These are phyloP conservation scores for Xiphorhynchus erythropygius DNA, from an alignment of 2,797 vertebrate genomes.

Conservation along the genomic window DNA sequence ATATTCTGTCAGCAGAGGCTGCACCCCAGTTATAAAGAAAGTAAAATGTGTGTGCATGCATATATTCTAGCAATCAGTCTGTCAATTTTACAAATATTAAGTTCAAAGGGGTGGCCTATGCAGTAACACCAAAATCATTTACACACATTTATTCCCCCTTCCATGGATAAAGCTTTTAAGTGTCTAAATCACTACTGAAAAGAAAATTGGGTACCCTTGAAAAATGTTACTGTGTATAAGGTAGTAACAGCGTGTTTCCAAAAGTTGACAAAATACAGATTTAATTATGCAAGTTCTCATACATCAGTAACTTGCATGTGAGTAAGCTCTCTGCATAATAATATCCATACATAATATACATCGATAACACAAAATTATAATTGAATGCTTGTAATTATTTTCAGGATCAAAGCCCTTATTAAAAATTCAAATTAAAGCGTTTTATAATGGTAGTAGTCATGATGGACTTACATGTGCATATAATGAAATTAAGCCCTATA, in stretches of 20 bases:
- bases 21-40: background rate
- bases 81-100: background rate
- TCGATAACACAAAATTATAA: background rate
- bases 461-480: conserved; percentile 12
- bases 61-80: background rate
- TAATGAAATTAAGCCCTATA: conserved; percentile 36
- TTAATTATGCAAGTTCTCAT: background rate
- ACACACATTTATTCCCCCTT: background rate
- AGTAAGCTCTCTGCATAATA: background rate
- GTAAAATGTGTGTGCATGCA: background rate
- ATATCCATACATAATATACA: background rate
- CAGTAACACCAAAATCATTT: background rate
- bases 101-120: background rate
- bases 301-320: background rate
- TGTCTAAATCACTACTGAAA: background rate
- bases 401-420: conserved; percentile 52
- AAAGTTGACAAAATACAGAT: background rate
- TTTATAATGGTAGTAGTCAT: conserved; percentile 20
- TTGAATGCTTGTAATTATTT: conserved; percentile 51
- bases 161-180: background rate
- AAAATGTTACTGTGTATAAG: background rate
- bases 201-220: background rate
- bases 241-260: background rate
- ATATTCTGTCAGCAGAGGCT: background rate
- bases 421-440: conserved; percentile 36